These are phyloP conservation scores for Picus viridis DNA, from an alignment of 2,797 vertebrate species.

Conservation along the genomic window DNA sequence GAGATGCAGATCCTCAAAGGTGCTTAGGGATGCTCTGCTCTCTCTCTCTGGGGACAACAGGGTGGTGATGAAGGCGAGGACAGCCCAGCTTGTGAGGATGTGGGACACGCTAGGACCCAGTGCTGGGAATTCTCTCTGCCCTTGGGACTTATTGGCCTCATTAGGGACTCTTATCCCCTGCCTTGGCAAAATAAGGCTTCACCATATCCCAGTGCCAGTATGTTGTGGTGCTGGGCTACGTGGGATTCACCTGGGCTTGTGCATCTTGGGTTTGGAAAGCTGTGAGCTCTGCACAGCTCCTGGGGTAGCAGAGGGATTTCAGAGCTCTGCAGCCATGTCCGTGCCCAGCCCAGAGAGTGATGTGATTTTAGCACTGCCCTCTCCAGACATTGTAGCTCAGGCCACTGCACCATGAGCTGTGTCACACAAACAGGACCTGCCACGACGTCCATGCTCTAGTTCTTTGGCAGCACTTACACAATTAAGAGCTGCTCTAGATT, in stretches of 20 bases:
- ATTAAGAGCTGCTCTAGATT: constrained; percentile 20
- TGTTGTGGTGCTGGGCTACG: fast-evolving
- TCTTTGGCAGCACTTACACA: constrained; percentile 33
- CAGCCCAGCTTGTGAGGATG: neutral
- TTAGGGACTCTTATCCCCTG: neutral
- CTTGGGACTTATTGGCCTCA: neutral
- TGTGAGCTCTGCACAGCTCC: neutral
- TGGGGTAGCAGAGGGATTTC: neutral
- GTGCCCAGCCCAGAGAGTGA: neutral
- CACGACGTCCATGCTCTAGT: neutral
- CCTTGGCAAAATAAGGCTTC: fast-evolving
- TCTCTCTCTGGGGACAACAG: neutral
- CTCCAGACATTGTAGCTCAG: fast-evolving
- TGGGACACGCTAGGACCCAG: fast-evolving
- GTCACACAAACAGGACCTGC: neutral
- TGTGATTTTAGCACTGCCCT: neutral
- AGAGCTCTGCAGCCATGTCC: neutral
- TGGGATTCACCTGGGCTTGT: neutral
- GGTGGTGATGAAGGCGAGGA: fast-evolving
- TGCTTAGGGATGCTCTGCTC: neutral
- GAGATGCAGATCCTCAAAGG: fast-evolving
- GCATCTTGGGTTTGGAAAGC: neutral
- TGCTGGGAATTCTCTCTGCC: neutral
- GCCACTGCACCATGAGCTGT: neutral
- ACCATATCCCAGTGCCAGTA: fast-evolving